phyloP scores from a whole-genome alignment of 2,888 invertebrate species.

The Scaptomyza parva region DNA sequence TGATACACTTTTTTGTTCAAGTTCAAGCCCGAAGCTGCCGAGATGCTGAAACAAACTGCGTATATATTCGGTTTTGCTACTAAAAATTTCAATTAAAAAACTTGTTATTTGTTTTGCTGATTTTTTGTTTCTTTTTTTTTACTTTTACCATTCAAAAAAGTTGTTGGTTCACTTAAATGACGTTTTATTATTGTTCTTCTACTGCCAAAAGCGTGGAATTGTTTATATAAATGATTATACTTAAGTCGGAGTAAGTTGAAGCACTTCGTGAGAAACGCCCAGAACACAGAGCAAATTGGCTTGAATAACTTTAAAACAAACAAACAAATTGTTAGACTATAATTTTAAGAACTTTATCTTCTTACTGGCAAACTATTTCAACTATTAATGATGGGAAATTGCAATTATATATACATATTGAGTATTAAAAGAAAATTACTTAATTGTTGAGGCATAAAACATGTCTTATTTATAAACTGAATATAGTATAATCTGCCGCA shows the following conservation, averaged over 20 bases:
- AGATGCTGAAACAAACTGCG: not conserved
- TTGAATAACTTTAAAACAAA: not conserved
- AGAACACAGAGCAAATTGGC: not conserved
- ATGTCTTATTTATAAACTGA: not conserved
- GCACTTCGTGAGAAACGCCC: not conserved
- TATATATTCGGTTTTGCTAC: not conserved
- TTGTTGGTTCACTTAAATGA: not conserved
- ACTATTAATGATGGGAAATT: not conserved
- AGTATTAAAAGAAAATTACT: not conserved
- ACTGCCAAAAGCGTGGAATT: not conserved
- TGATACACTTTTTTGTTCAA: not conserved
- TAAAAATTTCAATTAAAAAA: not conserved
- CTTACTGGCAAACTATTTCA: not conserved
- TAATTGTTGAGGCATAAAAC: too few relatives aligned
- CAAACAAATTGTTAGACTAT: too few relatives aligned
- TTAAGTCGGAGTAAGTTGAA: not conserved
- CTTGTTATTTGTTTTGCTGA: not conserved
- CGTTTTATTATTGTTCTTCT: not conserved
- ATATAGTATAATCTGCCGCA: too few relatives aligned
- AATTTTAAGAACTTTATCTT: not conserved
- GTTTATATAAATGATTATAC: not conserved
- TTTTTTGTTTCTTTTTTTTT: not conserved
- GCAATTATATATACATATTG: not conserved
- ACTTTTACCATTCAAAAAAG: not conserved
- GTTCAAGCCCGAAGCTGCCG: not conserved